Conservation (phyloP, 30 jellyfish, hydroid and myxozoan genomes). For the Aurelia aurita region DNA sequence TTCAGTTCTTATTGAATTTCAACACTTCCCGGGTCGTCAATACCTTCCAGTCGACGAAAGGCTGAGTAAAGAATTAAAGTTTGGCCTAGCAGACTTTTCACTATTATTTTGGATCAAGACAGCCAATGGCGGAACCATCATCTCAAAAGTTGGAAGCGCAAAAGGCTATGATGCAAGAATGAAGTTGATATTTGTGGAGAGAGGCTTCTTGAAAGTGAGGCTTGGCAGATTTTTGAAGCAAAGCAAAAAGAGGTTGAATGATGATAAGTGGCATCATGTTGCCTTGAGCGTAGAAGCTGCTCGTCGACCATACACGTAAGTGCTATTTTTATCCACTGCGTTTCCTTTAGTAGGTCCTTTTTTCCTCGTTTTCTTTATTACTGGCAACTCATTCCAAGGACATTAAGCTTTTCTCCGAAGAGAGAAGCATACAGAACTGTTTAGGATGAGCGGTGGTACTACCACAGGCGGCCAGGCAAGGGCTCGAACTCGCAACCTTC, state of each 20-base stretch:
- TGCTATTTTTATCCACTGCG: background rate
- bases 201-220: conserved; percentile 65
- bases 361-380: no score
- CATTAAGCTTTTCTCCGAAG: no score
- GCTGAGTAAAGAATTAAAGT: conserved; percentile 34
- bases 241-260: conserved; percentile 41
- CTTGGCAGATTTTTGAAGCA: conserved; percentile 43
- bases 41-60: conserved; percentile 64
- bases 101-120: conserved; percentile 70
- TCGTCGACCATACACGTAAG: conserved; percentile 62
- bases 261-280: conserved; percentile 72
- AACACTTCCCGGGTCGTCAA: conserved; percentile 49
- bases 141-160: conserved; percentile 54
- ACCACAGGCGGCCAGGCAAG: no score
- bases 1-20: conserved; percentile 43
- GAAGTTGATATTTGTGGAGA: conserved; percentile 62
- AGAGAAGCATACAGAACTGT: no score
- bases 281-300: conserved; percentile 52
- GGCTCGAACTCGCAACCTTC: no score
- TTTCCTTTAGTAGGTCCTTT: no score
- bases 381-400: no score
- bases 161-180: conserved; percentile 21
- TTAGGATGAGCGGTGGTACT: no score
- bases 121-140: conserved; percentile 62
- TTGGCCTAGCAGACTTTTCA: conserved; percentile 85